Evolutionary conservation across 2,113 vertebrate species (phyloP).

Genomic region (Pollachius pollachius): DNA sequence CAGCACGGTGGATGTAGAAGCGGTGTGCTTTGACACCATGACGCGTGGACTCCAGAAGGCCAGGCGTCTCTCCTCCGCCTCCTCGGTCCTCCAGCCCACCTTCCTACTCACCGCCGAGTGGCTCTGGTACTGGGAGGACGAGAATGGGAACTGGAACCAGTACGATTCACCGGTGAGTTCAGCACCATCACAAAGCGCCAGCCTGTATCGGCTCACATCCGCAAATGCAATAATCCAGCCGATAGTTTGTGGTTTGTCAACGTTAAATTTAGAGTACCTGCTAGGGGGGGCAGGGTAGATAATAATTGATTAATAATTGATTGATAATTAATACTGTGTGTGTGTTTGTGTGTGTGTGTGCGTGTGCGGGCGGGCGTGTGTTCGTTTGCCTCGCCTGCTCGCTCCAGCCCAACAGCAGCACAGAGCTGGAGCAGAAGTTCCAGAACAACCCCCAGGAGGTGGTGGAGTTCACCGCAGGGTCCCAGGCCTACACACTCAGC

Average conservation of each 20-base stretch:
- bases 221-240: background rate
- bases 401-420: conserved; percentile 27
- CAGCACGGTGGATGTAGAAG: conserved; percentile 10
- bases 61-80: conserved; percentile 58
- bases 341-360: too few species aligned
- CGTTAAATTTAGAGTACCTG: background rate
- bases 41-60: conserved; percentile 30
- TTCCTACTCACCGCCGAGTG: conserved; percentile 70
- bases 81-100: conserved; percentile 46
- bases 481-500: conserved; percentile 61
- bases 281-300: background rate
- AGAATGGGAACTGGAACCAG: conserved; percentile 56
- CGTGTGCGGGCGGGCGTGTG: too few species aligned
- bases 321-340: too few species aligned
- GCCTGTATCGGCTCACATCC: background rate
- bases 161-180: conserved; percentile 61
- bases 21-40: conserved; percentile 67
- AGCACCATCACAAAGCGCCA: background rate
- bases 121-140: conserved; percentile 75
- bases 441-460: conserved; percentile 40
- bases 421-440: conserved; percentile 63
- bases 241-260: too few species aligned
- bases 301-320: too few species aligned
- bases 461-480: conserved; percentile 61
- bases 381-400: too few species aligned